Base-by-base conservation (phyloP, 2,888 invertebrate genomes). In the Rhogogaster chlorosoma region DNA sequence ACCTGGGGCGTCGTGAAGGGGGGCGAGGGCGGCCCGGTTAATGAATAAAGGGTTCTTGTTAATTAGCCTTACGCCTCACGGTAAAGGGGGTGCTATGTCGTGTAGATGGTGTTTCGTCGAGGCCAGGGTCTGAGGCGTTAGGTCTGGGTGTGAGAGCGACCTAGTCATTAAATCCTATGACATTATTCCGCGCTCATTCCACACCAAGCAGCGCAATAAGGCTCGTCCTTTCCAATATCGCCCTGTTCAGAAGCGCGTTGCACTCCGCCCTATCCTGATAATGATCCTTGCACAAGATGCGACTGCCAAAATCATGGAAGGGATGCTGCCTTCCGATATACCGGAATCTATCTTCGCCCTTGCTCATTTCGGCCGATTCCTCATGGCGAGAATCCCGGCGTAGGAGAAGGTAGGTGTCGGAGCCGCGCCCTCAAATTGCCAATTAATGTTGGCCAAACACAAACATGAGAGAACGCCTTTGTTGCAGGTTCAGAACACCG, bases 361-460 rank as follows among this genome's bases (percentile, higher is more conserved):
- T 53, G 0, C 18, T 26, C 2, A 0, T 0, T n/a, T 15, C 18
- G 49, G 1, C 53, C 32, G n/a, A 77, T 77, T 49, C 45, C 77
- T 53, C 77, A 36, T 29, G 77, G 77, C 80, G 61, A 83, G 77
- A 29, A 70, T 67, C 42, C 84, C 84, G 84, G 85, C 64, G 80
- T 64, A 26, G 61, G 80, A 7, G 80, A 29, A 64, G 80, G 80
- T 80, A 80, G 80, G 80, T 80, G 80, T 80, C 45, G 80, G 57
- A 38, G 80, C 53, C 80, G 80, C 80, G 80, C 80, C 80, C 80
- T 61, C 71, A 85, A 85, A 83, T 85, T 75, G 85, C 49, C 83
- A 85, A 85, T 85, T 83, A 85, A 83, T 75, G 49, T 75, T 64
- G 61, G 83, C 82, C 82, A 85, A 85, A 85, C 64, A 75, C 83